phyloP scores from a whole-genome alignment of 2,113 vertebrate genomes.

The Melanerpes formicivorus region DNA sequence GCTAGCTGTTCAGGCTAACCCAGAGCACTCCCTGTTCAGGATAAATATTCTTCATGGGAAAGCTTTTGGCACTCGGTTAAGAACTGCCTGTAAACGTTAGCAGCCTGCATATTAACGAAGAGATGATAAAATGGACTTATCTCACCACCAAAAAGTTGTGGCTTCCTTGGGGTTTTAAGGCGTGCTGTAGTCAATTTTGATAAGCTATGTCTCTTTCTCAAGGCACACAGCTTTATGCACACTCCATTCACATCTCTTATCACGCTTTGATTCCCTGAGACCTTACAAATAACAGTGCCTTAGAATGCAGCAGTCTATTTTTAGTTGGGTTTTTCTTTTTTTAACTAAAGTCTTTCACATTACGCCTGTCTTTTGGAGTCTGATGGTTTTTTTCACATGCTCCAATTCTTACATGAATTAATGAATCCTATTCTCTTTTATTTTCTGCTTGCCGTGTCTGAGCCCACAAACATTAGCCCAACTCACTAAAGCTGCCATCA shows the following conservation, averaged over 20 bases:
- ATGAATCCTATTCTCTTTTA: background rate
- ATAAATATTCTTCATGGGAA: background rate
- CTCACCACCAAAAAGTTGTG: background rate
- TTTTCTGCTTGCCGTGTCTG: background rate
- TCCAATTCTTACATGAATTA: conserved; percentile 26
- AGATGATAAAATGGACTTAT: background rate
- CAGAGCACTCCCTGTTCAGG: background rate
- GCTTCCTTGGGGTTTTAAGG: background rate
- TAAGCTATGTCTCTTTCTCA: background rate
- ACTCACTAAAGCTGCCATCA: background rate
- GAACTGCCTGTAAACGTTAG: background rate
- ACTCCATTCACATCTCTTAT: conserved; percentile 12
- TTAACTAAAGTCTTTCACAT: background rate
- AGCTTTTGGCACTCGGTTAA: background rate
- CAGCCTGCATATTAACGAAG: background rate
- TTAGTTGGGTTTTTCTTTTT: background rate
- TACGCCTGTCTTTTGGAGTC: background rate
- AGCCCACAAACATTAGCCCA: background rate
- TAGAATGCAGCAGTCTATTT: conserved; percentile 47
- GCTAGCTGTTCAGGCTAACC: background rate
- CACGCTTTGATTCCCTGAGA: conserved; percentile 3
- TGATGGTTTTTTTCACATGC: conserved; percentile 17
- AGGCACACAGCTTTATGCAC: background rate
- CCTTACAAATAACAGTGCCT: conserved; percentile 26
- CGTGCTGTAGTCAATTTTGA: background rate